Evolutionary conservation across 2,888 invertebrate species (phyloP), one percentile per base, ranked within the genome.

Genomic region (Holacanthella duospinosa): DNA sequence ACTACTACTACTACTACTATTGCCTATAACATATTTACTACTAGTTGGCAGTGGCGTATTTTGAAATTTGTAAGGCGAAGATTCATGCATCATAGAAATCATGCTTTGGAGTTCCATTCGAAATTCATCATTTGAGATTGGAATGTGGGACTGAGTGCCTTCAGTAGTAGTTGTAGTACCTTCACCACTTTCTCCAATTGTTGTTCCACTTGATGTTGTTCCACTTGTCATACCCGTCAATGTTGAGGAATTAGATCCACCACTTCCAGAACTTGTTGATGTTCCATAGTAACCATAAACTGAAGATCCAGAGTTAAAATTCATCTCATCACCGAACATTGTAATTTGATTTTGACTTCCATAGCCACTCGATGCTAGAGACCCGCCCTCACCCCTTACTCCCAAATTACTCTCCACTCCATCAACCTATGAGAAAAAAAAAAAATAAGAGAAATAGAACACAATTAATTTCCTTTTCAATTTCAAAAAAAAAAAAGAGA

Each of bases 351-450:
- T 86, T 74, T 87, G 87, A 74, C 87, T 87, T 55, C 87, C 86
- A 74, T 87, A 87, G 0, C 87, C 86, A 70, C 86, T 86, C 29
- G 86, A 87, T 0, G 87, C 87, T 59, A 87, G 77, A 0, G 86
- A 87, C 21, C 86, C 86, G 74, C 87, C 87, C 69, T 87, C 86
- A 24, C 86, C 86, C 74, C 87, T 87, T 69, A 86, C 86, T 24
- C 85, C 85, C 74, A 84, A 85, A 63, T 69, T 70, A 57, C 63
- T 68, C 48, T 73, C 72, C 19, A 43, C 59, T 28, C 63, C 66
- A 24, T 66, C 65, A 43, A 61, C 55, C 59, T 61, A 25, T 16
- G 43, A 27, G 27, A 19, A 48, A 19, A 29, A 4, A 63, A 53
- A 59, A 36, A 59, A 59, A 48, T 58, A 36, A n/a, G n/a, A n/a